Conservation (phyloP, 2,797 vertebrate genomes). For the Oceanodroma leucorhoa region DNA sequence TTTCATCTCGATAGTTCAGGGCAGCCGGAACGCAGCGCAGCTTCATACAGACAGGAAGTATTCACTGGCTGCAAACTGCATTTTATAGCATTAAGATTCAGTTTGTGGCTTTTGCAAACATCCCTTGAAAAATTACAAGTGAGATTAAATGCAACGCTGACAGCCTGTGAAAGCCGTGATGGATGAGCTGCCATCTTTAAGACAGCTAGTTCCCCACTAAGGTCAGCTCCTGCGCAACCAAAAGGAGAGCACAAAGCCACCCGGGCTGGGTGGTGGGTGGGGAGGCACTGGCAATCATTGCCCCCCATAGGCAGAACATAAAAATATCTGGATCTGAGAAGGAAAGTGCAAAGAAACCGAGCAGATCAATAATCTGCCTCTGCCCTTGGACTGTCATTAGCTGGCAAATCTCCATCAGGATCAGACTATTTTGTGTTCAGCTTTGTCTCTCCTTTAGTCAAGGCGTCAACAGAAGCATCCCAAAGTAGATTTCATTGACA, state of each 20-base stretch:
- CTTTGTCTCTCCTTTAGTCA: not conserved
- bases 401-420: not conserved
- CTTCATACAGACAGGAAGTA: constrained; percentile 27
- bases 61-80: not conserved
- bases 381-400: not conserved
- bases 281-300: not conserved
- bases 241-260: constrained; percentile 33
- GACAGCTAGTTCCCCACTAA: constrained; percentile 63
- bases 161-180: constrained; percentile 68
- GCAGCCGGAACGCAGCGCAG: not conserved
- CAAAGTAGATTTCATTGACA: not conserved
- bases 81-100: constrained; percentile 76
- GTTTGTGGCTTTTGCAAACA: constrained; percentile 72
- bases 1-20: not conserved
- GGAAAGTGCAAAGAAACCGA: not conserved
- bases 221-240: constrained; percentile 55
- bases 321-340: not conserved
- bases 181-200: constrained; percentile 75
- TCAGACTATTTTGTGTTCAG: not conserved
- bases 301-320: not conserved
- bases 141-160: constrained; percentile 73
- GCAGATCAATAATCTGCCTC: not conserved
- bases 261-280: not conserved
- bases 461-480: not conserved
- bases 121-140: constrained; percentile 76